Conservation (phyloP, 2,113 vertebrate species). For the Eurypyga helias region DNA sequence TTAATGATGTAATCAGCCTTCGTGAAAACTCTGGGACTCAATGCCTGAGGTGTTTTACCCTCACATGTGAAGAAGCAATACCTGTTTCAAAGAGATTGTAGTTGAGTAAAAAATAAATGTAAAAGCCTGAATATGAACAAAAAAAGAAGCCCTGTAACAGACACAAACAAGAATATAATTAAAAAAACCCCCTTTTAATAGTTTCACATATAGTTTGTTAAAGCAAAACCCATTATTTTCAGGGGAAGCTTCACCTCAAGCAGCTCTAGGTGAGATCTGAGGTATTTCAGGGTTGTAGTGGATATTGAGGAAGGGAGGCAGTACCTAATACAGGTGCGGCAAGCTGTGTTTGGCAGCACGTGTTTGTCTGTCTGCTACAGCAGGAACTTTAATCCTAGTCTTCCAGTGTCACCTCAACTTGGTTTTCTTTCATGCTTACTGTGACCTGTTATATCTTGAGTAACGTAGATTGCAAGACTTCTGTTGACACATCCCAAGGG, state of each 20-base stretch:
- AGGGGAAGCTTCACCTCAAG: not conserved
- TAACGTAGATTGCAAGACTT: not conserved
- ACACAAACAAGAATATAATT: not conserved
- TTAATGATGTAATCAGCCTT: not conserved
- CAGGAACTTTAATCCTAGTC: not conserved
- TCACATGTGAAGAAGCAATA: not conserved
- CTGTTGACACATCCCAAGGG: not conserved
- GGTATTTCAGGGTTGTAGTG: not conserved
- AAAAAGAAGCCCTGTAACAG: not conserved
- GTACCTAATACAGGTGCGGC: not conserved
- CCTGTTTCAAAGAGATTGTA: not conserved
- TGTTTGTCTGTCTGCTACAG: not conserved
- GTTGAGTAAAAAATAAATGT: not conserved
- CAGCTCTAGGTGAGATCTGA: not conserved
- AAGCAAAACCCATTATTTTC: not conserved
- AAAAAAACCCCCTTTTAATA: not conserved
- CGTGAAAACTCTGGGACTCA: not conserved
- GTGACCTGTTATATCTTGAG: not conserved
- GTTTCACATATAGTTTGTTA: not conserved
- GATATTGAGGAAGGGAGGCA: not conserved
- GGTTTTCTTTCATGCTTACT: not conserved
- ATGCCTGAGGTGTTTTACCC: not conserved
- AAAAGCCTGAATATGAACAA: not conserved
- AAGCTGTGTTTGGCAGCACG: not conserved
- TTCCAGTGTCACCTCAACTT: not conserved